phyloP scores from a whole-genome alignment of 2,888 invertebrate species.

The Abscondita cerata region DNA sequence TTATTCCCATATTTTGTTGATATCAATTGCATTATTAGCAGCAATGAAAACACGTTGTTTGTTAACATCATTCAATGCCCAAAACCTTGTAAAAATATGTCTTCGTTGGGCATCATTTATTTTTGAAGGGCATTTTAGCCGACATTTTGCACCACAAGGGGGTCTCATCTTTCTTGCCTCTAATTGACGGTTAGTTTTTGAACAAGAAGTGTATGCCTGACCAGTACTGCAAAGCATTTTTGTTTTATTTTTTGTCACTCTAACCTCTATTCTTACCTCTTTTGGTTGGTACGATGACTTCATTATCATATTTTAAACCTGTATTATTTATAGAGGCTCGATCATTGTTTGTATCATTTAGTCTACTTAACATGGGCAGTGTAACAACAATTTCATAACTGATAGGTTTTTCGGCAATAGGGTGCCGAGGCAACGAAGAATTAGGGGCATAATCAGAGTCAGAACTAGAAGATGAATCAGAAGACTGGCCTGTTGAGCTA shows the following conservation, averaged over 20 bases:
- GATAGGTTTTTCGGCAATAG: too few species aligned
- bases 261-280: neutral
- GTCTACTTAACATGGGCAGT: too few species aligned
- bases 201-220: neutral
- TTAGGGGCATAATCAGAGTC: too few species aligned
- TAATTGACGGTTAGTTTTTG: neutral
- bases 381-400: too few species aligned
- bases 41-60: slow-evolving; percentile 9
- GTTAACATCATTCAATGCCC: slow-evolving; percentile 5
- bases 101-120: slow-evolving; percentile 10
- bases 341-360: too few species aligned
- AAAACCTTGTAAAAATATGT: slow-evolving; percentile 11
- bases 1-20: slow-evolving; percentile 12
- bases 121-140: slow-evolving; percentile 11
- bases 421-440: too few species aligned
- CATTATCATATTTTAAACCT: too few species aligned
- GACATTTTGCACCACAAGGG: slow-evolving; percentile 12
- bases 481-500: too few species aligned
- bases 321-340: too few species aligned
- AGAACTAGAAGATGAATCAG: too few species aligned
- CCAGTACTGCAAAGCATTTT: neutral
- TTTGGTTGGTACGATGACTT: neutral
- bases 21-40: neutral
- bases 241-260: neutral
- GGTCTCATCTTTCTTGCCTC: slow-evolving; percentile 1